phyloP scores from a whole-genome alignment of 2,113 vertebrate species.

The human (Homo sapiens) region GRCh38 chr2:128377001-128377500 shows the following conservation, averaged over 20 bases:
- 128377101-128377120: neutral
- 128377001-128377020: neutral
- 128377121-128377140: neutral
- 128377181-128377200: too few relatives aligned
- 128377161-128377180: too few relatives aligned
- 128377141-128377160: neutral
- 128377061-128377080: neutral
- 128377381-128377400: neutral
- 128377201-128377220: neutral
- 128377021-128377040: neutral
- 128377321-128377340: neutral
- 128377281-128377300: neutral
- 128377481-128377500: neutral
- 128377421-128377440: fast-evolving
- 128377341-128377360: fast-evolving
- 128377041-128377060: neutral
- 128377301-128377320: neutral
- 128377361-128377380: too few relatives aligned
- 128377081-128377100: neutral
- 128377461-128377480: neutral
- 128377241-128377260: fast-evolving
- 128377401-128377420: neutral
- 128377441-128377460: neutral
- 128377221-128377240: neutral
- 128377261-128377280: neutral